Evolutionary conservation across 2,797 vertebrate genomes (phyloP), one percentile per base, ranked within the genome.

Genomic region (Furcifer pardalis): DNA sequence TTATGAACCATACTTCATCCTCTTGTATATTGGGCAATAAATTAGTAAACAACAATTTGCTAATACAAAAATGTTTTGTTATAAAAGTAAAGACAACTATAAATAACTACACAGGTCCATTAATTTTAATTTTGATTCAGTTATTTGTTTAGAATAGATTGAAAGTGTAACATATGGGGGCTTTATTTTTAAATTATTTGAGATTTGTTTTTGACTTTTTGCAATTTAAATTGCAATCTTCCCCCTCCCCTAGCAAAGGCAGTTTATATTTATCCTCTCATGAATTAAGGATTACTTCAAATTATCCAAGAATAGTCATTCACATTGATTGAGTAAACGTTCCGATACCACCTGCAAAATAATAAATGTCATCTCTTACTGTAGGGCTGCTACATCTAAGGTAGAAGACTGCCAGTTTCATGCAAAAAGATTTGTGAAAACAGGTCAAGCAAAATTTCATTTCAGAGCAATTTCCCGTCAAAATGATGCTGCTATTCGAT

Each of bases 261-360:
- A 84, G 83, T 73, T 86, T 86, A 86, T 86, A 86, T 86, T 86
- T 86, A 86, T 86, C 78, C 52, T 77, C 79, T 86, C 84, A 86
- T 86, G 84, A 86, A 86, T 86, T 86, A 86, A 86, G 84, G 84
- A 86, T 86, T 77, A 81, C 79, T 77, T 71, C 79, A 86, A 81
- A 86, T 86, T 86, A 86, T 81, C 73, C 84, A 76, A 76, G 84
- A 86, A 86, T 86, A 81, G 62, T 86, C 73, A 78, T 40, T 78
- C 74, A 77, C 0, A 65, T 86, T 86, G 84, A 86, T 86, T 86
- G 84, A 86, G 52, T 81, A 86, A 86, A 86, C 84, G 62, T 81
- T 81, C 32, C 71, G 79, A 77, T 77, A 46, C 79, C 79, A 86
- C 79, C 84, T 86, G 84, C 84, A 81, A 81, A 77, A 81, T 76